Conservation (phyloP, 2,113 vertebrate species). For the Vireo altiloquus region DNA sequence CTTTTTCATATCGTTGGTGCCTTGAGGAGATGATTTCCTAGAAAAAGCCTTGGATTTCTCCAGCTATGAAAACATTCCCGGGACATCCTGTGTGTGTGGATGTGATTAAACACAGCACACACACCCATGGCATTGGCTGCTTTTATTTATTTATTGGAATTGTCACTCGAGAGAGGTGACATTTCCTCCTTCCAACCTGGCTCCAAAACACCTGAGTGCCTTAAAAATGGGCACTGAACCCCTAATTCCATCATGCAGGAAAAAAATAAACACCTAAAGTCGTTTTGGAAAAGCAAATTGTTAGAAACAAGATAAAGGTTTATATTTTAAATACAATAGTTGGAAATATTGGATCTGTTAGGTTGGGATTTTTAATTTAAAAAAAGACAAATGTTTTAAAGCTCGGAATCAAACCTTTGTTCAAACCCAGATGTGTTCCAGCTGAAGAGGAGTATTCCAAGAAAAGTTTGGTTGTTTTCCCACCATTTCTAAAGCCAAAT, state of each 20-base stretch:
- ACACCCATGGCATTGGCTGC: neutral
- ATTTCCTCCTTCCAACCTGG: neutral
- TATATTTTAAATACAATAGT: fast-evolving
- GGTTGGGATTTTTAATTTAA: neutral
- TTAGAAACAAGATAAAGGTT: neutral
- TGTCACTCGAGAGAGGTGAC: neutral
- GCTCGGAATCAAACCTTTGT: neutral
- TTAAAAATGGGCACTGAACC: neutral
- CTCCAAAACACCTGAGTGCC: neutral
- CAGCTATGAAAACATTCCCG: slow-evolving; percentile 55
- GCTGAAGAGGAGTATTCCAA: neutral
- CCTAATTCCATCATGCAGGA: no score
- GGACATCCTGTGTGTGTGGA: slow-evolving; percentile 14
- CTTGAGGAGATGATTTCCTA: slow-evolving; percentile 50
- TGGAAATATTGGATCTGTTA: neutral
- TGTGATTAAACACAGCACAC: neutral
- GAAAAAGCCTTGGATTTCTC: slow-evolving; percentile 9
- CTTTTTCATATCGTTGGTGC: neutral
- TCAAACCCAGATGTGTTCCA: neutral
- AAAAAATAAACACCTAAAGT: neutral
- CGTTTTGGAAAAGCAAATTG: neutral
- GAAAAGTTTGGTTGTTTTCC: neutral
- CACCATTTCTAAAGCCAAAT: neutral
- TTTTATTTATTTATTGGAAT: neutral
- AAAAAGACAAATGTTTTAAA: neutral